Percentiles rank a stretch among this genome's conserved stretches.
Evolutionary conservation across 2,888 invertebrate genomes (phyloP).

Genomic region (Ferdinandea cuprea): DNA sequence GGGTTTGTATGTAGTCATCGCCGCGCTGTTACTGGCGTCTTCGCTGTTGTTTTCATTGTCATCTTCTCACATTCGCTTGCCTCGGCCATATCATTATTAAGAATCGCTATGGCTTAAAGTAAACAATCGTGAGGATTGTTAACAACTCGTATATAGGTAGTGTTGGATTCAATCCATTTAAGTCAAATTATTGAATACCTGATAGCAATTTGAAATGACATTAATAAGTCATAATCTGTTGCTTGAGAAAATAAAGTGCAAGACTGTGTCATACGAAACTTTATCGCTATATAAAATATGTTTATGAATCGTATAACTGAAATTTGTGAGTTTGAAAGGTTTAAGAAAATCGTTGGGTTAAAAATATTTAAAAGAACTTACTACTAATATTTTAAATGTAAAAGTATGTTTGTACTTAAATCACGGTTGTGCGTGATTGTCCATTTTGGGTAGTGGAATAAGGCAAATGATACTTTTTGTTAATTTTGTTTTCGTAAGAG

Average conservation of each 20-base stretch:
- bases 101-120: conserved; percentile 37
- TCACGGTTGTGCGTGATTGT: too few species aligned
- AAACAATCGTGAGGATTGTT: conserved; percentile 42
- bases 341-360: too few species aligned
- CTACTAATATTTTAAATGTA: too few species aligned
- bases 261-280: conserved; percentile 3
- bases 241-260: conserved; percentile 9
- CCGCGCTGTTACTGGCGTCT: conserved; percentile 4
- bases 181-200: conserved; percentile 52
- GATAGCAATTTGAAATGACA: conserved; percentile 56
- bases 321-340: too few species aligned
- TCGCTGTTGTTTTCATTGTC: conserved; percentile 11
- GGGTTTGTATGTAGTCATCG: too few species aligned
- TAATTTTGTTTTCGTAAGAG: too few species aligned
- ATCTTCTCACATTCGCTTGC: not conserved
- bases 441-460: too few species aligned
- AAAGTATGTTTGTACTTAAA: too few species aligned
- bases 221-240: conserved; percentile 27
- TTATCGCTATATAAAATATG: conserved; percentile 25
- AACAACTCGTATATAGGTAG: conserved; percentile 15
- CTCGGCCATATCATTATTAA: conserved; percentile 28
- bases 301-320: conserved; percentile 10
- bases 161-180: conserved; percentile 50
- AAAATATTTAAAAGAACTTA: too few species aligned
- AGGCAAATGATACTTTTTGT: too few species aligned